Conservation (phyloP, 92 coral and sea anemone genomes). For the Desmophyllum pertusum region DNA sequence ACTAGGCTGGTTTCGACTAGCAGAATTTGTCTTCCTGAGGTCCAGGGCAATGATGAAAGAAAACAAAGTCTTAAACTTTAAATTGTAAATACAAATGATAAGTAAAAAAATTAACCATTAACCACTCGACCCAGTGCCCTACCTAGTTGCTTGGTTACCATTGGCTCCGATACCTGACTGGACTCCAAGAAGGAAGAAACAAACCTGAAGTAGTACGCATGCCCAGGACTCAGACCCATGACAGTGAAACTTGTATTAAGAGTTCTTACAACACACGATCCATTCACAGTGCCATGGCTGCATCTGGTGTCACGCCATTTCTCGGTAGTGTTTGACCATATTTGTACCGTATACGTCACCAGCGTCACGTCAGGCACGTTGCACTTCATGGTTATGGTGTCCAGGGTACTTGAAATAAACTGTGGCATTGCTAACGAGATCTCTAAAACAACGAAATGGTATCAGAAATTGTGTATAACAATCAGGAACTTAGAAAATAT, state of each 20-base stretch:
- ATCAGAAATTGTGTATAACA: neutral
- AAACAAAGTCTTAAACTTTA: no score
- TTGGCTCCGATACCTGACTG: slow-evolving; percentile 19
- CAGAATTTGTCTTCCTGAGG: no score
- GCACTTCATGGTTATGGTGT: slow-evolving; percentile 27
- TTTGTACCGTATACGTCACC: slow-evolving; percentile 7
- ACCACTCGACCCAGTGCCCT: neutral
- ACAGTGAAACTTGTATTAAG: slow-evolving; percentile 6
- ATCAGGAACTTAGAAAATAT: no score
- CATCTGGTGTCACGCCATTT: slow-evolving; percentile 31
- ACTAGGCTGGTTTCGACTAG: no score
- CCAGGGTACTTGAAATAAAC: slow-evolving; percentile 34
- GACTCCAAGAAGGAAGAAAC: neutral
- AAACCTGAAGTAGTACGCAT: slow-evolving; percentile 25
- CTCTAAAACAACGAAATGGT: neutral
- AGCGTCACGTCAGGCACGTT: neutral
- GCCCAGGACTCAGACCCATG: slow-evolving; percentile 27
- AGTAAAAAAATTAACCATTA: neutral
- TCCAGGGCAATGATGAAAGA: no score
- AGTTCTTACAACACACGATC: slow-evolving; percentile 24
- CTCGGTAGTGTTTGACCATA: slow-evolving; percentile 24
- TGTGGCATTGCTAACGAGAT: slow-evolving; percentile 17
- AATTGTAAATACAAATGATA: no score
- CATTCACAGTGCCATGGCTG: neutral
- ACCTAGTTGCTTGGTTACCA: slow-evolving; percentile 32